phyloP scores from a whole-genome alignment of 1,140 invertebrate genomes.

The Neodiprion pinetum region DNA sequence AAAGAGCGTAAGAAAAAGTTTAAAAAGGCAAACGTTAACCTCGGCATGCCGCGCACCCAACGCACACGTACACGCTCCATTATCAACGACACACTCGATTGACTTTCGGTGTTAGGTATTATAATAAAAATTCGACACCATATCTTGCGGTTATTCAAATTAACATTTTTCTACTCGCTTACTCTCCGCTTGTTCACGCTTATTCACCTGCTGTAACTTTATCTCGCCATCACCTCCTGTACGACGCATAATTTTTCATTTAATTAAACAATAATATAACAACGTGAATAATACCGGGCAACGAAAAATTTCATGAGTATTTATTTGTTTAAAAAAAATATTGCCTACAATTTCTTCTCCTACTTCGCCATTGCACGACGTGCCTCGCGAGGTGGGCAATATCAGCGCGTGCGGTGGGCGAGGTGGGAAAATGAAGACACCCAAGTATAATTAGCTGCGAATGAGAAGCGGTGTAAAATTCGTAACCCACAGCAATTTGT shows the following conservation, averaged over 20 bases:
- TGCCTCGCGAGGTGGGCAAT: neutral
- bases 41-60: neutral
- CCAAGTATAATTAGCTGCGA: neutral
- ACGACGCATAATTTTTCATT: too few species aligned
- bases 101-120: neutral
- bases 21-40: neutral
- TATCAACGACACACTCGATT: neutral
- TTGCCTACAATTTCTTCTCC: neutral
- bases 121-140: constrained; percentile 9
- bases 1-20: neutral
- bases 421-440: constrained; percentile 12
- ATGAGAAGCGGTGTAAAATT: constrained; percentile 38
- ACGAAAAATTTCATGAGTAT: too few species aligned
- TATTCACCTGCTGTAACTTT: neutral
- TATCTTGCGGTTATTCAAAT: constrained; percentile 3
- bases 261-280: too few species aligned
- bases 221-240: neutral
- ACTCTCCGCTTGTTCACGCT: neutral
- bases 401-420: constrained; percentile 26
- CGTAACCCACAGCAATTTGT: constrained; percentile 34
- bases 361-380: constrained; percentile 14
- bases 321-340: too few species aligned
- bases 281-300: too few species aligned
- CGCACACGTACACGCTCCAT: neutral
- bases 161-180: neutral